These are phyloP conservation scores for Sporophila hypoxantha DNA, from an alignment of 2,113 vertebrate species.

Conservation along the genomic window DNA sequence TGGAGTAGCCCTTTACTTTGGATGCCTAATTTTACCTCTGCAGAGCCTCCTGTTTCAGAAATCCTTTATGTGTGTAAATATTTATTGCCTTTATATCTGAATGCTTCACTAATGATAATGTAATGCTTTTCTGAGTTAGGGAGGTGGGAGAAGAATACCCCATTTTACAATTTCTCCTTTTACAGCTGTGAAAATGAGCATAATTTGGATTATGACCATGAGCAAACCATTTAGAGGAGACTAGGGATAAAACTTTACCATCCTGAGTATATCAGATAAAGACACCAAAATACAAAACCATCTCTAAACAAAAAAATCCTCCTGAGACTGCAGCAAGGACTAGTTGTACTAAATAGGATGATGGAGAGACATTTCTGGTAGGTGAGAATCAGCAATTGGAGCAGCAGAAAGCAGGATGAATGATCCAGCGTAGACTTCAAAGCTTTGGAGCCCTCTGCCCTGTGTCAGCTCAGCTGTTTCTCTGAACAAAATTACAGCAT, in stretches of 20 bases:
- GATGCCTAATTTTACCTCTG: background rate
- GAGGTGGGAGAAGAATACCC: background rate
- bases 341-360: background rate
- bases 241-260: background rate
- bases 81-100: background rate
- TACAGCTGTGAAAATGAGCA: background rate
- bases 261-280: background rate
- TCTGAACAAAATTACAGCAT: background rate
- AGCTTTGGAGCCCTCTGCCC: background rate
- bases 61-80: accelerated
- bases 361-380: background rate
- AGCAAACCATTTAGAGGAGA: background rate
- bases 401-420: background rate
- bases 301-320: background rate
- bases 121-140: background rate
- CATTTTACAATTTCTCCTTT: background rate
- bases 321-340: background rate
- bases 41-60: background rate
- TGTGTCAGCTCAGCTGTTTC: background rate
- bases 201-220: background rate
- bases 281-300: background rate
- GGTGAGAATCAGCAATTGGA: background rate
- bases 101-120: accelerated
- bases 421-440: background rate
- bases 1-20: background rate